phyloP scores from a whole-genome alignment of 1,140 invertebrate species.

The Lucilia sericata region DNA sequence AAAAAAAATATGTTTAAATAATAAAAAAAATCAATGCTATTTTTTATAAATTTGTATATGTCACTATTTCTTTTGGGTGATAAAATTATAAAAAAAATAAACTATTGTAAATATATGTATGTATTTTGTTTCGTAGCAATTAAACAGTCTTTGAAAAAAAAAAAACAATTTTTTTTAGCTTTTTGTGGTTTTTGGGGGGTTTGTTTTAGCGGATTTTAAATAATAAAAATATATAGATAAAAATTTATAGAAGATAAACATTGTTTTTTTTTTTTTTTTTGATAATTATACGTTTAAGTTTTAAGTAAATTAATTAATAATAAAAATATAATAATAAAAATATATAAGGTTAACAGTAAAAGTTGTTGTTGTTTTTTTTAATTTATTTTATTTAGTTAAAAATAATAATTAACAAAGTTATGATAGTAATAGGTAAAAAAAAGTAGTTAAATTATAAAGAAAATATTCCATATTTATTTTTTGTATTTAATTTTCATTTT shows the following conservation, averaged over 20 bases:
- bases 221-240: conserved; percentile 5
- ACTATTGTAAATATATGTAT: background rate
- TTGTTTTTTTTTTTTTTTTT: background rate
- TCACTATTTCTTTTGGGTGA: background rate
- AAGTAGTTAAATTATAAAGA: conserved; percentile 21
- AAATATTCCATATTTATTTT: background rate
- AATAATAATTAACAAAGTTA: conserved; percentile 21
- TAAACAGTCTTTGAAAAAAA: background rate
- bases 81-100: background rate
- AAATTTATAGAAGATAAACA: background rate
- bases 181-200: background rate
- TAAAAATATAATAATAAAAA: background rate
- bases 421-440: background rate
- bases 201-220: background rate
- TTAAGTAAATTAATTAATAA: conserved; percentile 22
- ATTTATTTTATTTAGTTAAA: background rate
- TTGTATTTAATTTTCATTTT: background rate
- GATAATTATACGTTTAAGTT: background rate
- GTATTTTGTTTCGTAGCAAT: background rate
- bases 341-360: conserved; percentile 10
- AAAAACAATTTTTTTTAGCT: background rate
- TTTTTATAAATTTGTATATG: background rate
- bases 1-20: no score
- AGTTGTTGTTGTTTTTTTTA: background rate
- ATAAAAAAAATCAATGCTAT: no score